Evolutionary conservation across 2,113 vertebrate genomes (phyloP), one percentile per base, ranked within the genome.

Genomic region (Pontoporia blainvillei): DNA sequence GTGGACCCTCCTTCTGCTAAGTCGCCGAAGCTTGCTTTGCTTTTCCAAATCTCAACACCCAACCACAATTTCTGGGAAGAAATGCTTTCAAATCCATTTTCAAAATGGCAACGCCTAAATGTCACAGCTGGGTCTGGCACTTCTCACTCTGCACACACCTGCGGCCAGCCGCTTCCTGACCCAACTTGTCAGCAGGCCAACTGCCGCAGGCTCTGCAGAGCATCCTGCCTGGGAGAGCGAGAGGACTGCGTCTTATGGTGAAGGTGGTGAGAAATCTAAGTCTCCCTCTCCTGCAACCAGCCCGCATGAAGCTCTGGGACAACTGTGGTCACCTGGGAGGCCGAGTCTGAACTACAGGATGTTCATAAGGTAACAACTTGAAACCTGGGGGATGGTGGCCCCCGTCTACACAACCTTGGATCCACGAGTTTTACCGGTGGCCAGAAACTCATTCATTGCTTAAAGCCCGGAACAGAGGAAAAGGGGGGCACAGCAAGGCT

Each of bases 311-410:
- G 85, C 25, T 31, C 46, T 31, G 21, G 44, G 54, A 66, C 29
- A 86, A 82, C 69, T 90, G 83, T 86, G 76, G 27, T 54, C 78
- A 41, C 27, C 15, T 59, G 52, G 69, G 46, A 85, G 39, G 91
- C 75, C 49, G 90, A 41, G 84, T 4, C 34, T 0, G n/a, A 89
- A 54, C 0, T 0, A 57, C 66, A 10, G 86, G 64, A 92, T 34
- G 54, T 78, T 86, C 0, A 0, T 59, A 49, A 69, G 39, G n/a
- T 31, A 18, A 10, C 27, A 14, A 14, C 46, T 88, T 73, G 39
- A 85, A 44, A 57, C 15, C 31, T 39, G 13, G 54, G 18, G 23
- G 39, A 86, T 25, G 6, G 52, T 0, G 0, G 86, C 36, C 52
- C 12, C 69, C 44, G 41, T 73, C 39, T 72, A 73, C 21, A 8